Conservation (phyloP, 1,140 invertebrate genomes). For the Panonychus citri region DNA sequence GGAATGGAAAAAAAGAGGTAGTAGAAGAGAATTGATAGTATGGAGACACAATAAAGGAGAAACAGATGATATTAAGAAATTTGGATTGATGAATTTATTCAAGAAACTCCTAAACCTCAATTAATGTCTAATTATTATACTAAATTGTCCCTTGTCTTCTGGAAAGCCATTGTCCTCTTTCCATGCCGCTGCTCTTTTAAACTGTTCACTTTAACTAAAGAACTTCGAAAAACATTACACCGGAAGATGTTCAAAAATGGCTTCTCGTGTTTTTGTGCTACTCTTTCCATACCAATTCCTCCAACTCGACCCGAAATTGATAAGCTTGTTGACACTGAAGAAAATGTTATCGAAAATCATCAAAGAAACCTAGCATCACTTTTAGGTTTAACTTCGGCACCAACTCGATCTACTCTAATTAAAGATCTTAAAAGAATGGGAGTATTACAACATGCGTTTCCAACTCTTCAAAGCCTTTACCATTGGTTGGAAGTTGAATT, state of each 20-base stretch:
- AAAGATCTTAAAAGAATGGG: constrained; percentile 45
- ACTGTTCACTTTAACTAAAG: constrained; percentile 69
- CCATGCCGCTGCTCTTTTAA: constrained; percentile 91
- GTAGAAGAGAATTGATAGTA: too few relatives aligned
- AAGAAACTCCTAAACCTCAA: constrained; percentile 84
- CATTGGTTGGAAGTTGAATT: constrained; percentile 81
- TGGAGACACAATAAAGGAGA: too few relatives aligned
- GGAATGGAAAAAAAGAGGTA: too few relatives aligned
- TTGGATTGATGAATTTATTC: constrained; percentile 71
- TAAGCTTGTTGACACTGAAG: constrained; percentile 84
- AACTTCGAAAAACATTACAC: constrained; percentile 71
- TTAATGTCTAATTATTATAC: constrained; percentile 96
- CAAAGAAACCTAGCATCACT: constrained; percentile 70
- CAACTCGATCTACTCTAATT: constrained; percentile 59
- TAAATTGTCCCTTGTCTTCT: constrained; percentile 91
- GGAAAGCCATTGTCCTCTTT: constrained; percentile 92
- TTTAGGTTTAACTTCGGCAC: constrained; percentile 63
- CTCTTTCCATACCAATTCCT: constrained; percentile 75
- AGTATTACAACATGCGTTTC: constrained; percentile 57
- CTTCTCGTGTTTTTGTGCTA: constrained; percentile 74
- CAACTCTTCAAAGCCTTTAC: constrained; percentile 74
- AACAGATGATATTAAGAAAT: constrained; percentile 73
- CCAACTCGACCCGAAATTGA: constrained; percentile 88
- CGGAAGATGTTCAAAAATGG: constrained; percentile 34
- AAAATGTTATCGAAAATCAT: constrained; percentile 69